Base-by-base conservation (phyloP, 2,888 invertebrate species). In the Xiphydria camelus region DNA sequence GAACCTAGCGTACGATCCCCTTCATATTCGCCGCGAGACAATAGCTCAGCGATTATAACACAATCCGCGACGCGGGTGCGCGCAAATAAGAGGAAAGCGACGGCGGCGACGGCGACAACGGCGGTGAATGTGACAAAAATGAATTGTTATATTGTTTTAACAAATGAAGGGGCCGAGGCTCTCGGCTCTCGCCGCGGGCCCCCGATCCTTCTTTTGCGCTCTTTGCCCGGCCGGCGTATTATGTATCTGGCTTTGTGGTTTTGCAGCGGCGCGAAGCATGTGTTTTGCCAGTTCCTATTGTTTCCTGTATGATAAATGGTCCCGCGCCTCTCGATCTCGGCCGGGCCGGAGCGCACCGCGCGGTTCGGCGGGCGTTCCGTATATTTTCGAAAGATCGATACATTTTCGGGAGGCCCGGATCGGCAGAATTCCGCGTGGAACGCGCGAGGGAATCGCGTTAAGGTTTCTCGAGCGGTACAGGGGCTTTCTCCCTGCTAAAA, bases 221-320 rank as follows among this genome's bases (percentile, higher is more conserved):
- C 10, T 15, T 19, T 19, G 6, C 18, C 18, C 45, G 26, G 22
- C 26, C 35, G 34, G 41, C 49, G 48, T 44, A 51, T 53, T 51
- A 53, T 51, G 52, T 54, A 53, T 56, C 46, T 57, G 49, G 51
- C 57, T 50, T 57, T 63, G 61, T 59, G 62, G 62, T 64, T 69
- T 66, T 63, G 61, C 62, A 64, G 62, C 66, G 69, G 73, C 66
- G 73, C 73, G 72, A 73, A 73, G 73, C 73, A 74, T 71, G 73
- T 74, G 73, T 74, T 73, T 74, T 73, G 73, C 73, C 73, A 73
- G 73, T 73, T 72, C 68, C 73, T 72, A 74, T 74, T 74, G 73
- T 74, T 74, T 74, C 62, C 73, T 72, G 63, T 73, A 73, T 74
- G 73, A 73, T 74, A 70, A 73, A 74, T 68, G 70, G 62, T 42